These are phyloP conservation scores for Phoronis australis DNA, from an alignment of 2,888 invertebrate genomes.

Conservation along the genomic window DNA sequence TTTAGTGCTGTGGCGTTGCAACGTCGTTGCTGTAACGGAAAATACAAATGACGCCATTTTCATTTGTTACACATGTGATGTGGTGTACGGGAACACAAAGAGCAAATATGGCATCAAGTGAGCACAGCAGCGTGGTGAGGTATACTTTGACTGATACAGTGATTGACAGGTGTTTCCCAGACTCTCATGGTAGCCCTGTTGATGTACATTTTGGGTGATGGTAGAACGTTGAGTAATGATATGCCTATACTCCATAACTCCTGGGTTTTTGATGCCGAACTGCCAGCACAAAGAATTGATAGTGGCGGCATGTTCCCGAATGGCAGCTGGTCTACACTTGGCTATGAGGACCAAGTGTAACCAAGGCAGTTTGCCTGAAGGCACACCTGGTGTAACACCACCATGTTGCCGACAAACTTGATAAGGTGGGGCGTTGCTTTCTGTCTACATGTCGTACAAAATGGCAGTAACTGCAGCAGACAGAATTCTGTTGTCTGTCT, in stretches of 20 bases:
- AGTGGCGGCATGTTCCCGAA: background rate
- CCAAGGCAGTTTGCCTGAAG: background rate
- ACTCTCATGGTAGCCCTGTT: background rate
- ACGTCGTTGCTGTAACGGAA: no score
- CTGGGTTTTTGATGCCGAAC: background rate
- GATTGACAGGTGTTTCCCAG: background rate
- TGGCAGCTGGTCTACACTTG: background rate
- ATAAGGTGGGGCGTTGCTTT: background rate
- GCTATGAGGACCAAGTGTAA: background rate
- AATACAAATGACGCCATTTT: no score
- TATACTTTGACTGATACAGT: no score
- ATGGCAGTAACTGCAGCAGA: background rate
- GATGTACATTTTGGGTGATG: background rate
- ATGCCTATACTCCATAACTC: background rate
- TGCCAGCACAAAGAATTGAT: background rate
- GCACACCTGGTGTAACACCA: background rate
- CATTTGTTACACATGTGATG: no score
- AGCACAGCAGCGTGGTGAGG: no score
- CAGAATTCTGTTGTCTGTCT: no score
- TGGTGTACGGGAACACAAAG: no score
- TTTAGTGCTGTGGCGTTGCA: no score
- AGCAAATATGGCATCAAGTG: no score
- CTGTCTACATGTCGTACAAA: background rate
- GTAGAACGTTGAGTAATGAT: background rate
- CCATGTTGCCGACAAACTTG: background rate